phyloP scores from a whole-genome alignment of 2,113 vertebrate genomes.

The Speoplatyrhinus poulsoni region DNA sequence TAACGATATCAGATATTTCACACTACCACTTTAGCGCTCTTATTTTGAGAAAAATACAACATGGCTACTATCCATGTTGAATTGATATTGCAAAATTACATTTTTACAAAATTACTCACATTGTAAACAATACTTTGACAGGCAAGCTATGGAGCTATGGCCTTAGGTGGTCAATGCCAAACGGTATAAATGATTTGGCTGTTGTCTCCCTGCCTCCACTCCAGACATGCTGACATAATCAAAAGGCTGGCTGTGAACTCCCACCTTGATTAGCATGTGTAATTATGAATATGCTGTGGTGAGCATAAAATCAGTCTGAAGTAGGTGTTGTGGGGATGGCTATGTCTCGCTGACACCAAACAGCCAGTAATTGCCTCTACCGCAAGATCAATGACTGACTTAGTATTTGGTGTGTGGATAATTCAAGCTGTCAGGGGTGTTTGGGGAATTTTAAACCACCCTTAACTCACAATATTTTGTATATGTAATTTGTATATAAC shows the following conservation, averaged over 20 bases:
- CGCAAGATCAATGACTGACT: conserved; percentile 56
- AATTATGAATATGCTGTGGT: conserved; percentile 73
- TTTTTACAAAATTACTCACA: no score
- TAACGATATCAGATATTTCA: no score
- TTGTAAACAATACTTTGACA: conserved; percentile 28
- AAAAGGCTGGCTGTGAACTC: conserved; percentile 67
- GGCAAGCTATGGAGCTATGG: conserved; percentile 25
- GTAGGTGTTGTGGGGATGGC: conserved; percentile 39
- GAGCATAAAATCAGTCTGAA: conserved; percentile 57
- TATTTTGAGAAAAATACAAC: no score
- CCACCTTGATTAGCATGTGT: conserved; percentile 74
- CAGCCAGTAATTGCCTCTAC: conserved; percentile 57
- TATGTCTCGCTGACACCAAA: conserved; percentile 55
- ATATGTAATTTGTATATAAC: background rate
- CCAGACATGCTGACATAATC: conserved; percentile 68
- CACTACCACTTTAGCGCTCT: no score
- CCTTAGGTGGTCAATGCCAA: conserved; percentile 39
- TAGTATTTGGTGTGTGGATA: conserved; percentile 51
- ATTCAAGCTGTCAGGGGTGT: conserved; percentile 46
- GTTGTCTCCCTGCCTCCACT: conserved; percentile 56
- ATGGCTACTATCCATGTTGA: no score
- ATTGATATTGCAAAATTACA: no score
- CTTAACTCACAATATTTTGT: background rate
- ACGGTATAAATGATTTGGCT: conserved; percentile 60
- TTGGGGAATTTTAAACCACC: conserved; percentile 14